phyloP scores from a whole-genome alignment of 2,113 vertebrate genomes.

The Spea multiplicata region DNA sequence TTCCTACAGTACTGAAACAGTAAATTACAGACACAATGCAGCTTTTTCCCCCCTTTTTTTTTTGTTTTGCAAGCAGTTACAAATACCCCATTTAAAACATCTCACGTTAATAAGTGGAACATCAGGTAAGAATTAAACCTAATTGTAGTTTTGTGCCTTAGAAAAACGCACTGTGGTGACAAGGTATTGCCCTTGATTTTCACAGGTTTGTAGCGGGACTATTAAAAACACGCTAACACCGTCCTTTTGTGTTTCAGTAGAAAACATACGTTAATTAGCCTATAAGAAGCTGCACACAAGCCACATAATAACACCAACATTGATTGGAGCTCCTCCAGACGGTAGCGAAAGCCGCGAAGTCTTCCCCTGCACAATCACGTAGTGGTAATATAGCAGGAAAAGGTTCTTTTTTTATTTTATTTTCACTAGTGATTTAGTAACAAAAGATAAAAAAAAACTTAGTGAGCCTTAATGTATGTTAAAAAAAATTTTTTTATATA shows the following conservation, averaged over 20 bases:
- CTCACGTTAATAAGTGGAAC: slow-evolving; percentile 66
- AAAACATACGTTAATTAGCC: slow-evolving; percentile 47
- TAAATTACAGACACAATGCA: slow-evolving; percentile 68
- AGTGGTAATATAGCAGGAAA: slow-evolving; percentile 20
- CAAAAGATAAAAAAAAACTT: not conserved
- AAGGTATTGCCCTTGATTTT: slow-evolving; percentile 46
- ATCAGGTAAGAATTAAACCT: slow-evolving; percentile 67
- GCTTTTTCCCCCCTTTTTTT: slow-evolving; percentile 52
- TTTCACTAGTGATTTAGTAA: not conserved
- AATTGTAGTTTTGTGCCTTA: slow-evolving; percentile 48
- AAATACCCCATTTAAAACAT: slow-evolving; percentile 58
- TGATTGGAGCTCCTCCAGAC: slow-evolving; percentile 43
- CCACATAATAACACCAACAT: slow-evolving; percentile 44
- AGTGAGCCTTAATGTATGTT: too few species aligned
- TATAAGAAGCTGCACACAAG: slow-evolving; percentile 39
- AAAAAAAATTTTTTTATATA: not conserved
- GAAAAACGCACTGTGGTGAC: slow-evolving; percentile 33
- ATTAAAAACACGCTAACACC: slow-evolving; percentile 47
- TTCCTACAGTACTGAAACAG: not conserved
- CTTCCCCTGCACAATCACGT: slow-evolving; percentile 24
- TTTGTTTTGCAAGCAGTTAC: slow-evolving; percentile 60
- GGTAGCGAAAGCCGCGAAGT: not conserved
- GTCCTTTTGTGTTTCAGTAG: slow-evolving; percentile 43
- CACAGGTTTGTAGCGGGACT: slow-evolving; percentile 45
- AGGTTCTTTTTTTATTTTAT: slow-evolving; percentile 4